Evolutionary conservation across 2,797 vertebrate species (phyloP).

Genomic region (Sandelia bainsii): DNA sequence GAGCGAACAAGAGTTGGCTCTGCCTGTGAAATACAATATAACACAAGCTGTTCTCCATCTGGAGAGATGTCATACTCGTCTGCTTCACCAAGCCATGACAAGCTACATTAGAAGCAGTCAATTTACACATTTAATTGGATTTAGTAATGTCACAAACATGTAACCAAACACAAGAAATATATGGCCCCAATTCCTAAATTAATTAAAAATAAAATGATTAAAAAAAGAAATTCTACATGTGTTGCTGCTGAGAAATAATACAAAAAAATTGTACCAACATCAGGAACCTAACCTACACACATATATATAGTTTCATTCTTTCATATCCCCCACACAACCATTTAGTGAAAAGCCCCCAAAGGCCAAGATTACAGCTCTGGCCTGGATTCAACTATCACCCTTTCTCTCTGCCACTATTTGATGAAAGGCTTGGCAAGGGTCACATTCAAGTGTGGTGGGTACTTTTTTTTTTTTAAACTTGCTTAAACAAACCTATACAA

Average conservation of each 20-base stretch:
- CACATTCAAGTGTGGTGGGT: constrained; percentile 36
- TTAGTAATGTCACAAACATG: constrained; percentile 10
- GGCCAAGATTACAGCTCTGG: constrained; percentile 66
- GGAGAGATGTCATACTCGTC: constrained; percentile 71
- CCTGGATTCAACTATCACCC: constrained; percentile 63
- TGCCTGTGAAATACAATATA: constrained; percentile 69
- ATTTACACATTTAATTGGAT: constrained; percentile 62
- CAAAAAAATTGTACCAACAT: constrained; percentile 37
- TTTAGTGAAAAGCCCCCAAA: constrained; percentile 57
- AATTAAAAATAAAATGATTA: background rate
- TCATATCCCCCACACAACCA: constrained; percentile 59
- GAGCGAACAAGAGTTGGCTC: constrained; percentile 48
- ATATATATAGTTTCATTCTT: constrained; percentile 58
- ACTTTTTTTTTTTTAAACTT: constrained; percentile 34
- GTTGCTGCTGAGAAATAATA: constrained; percentile 19
- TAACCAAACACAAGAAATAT: background rate
- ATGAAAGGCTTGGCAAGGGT: constrained; percentile 64
- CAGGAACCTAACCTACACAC: constrained; percentile 40
- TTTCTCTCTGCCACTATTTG: constrained; percentile 39
- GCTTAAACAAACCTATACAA: constrained; percentile 58
- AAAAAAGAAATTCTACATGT: constrained; percentile 23
- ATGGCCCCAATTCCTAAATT: background rate
- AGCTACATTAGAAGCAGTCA: constrained; percentile 56
- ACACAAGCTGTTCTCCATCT: constrained; percentile 78
- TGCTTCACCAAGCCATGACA: constrained; percentile 65